Conservation (phyloP, 2,797 vertebrate species). For the Ambastaia sidthimunki region DNA sequence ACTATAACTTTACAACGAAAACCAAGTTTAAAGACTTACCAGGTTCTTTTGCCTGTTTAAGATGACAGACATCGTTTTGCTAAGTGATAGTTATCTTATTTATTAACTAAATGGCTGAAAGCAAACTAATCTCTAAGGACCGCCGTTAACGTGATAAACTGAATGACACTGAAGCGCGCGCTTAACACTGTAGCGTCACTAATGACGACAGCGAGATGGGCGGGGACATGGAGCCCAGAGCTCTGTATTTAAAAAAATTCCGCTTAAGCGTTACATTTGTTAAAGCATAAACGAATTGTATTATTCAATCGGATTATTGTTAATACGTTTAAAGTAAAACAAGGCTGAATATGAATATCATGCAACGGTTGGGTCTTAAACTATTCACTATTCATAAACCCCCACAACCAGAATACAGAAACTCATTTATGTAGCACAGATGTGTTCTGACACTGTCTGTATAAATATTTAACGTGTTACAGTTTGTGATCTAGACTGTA, state of each 20-base stretch:
- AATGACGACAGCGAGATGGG: slow-evolving; percentile 30
- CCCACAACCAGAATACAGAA: slow-evolving; percentile 13
- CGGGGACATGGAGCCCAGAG: neutral
- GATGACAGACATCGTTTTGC: neutral
- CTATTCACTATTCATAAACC: neutral
- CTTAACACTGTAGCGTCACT: slow-evolving; percentile 22
- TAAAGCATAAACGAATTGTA: no score
- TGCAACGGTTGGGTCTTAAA: neutral
- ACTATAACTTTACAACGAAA: neutral
- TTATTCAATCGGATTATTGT: no score
- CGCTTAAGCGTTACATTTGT: no score
- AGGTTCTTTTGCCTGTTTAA: neutral
- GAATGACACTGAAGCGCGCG: slow-evolving; percentile 29
- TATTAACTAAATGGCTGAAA: neutral
- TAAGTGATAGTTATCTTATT: neutral
- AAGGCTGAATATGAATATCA: no score
- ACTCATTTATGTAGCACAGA: slow-evolving; percentile 18
- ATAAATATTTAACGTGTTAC: slow-evolving; percentile 31
- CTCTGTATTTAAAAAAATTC: no score
- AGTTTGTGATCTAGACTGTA: neutral
- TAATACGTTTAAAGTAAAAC: no score
- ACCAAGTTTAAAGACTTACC: slow-evolving; percentile 17
- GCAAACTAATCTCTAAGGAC: neutral
- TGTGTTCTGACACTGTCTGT: slow-evolving; percentile 11
- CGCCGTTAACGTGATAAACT: neutral